Evolutionary conservation across 2,113 vertebrate genomes (phyloP), one percentile per base, ranked within the genome.

Genomic region (Scopus umbretta): DNA sequence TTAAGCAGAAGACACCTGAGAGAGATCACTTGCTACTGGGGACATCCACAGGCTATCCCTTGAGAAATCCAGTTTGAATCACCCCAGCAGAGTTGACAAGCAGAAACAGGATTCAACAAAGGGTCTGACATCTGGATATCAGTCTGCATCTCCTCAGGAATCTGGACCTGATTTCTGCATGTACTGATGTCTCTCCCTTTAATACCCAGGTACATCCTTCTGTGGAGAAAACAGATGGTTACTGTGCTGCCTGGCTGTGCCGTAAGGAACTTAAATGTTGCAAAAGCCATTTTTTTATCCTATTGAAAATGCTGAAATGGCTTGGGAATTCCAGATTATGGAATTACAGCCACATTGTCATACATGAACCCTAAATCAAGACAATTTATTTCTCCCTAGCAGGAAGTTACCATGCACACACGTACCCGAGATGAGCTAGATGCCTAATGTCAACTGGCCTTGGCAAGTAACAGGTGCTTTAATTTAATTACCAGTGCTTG

Each of bases 391-490:
- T 84, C 49, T 6, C 1, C 10, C 3, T 16, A 8, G 32, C 10
- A 6, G 12, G 34, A 68, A 78, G 25, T 76, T 53, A 79, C 8
- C 40, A 13, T n/a, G 30, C 11, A 78, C 63, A 36, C 0, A 0
- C 2, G 3, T 43, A 43, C 19, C 26, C 27, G 10, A 61, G 19
- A 53, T 29, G 30, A 84, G 29, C 23, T 70, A 79, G 12, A 23
- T 14, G n/a, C 13, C 13, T 16, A 36, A 6, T 32, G 70, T 50
- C 50, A 70, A 83, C 72, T 5, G 15, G 63, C 26, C 16, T 88
- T 88, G 73, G 20, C 59, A 89, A 73, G 45, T 50, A 73, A 53
- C 16, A 34, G 34, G 55, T 32, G 4, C 26, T 84, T 85, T 66
- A 73, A 78, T 86, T 94, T 66, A 90, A 85, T 67, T 80, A 68